Percentiles rank a stretch among this genome's conserved stretches.
phyloP scores from a whole-genome alignment of 2,888 invertebrate species.

The Phragmatobia fuliginosa region DNA sequence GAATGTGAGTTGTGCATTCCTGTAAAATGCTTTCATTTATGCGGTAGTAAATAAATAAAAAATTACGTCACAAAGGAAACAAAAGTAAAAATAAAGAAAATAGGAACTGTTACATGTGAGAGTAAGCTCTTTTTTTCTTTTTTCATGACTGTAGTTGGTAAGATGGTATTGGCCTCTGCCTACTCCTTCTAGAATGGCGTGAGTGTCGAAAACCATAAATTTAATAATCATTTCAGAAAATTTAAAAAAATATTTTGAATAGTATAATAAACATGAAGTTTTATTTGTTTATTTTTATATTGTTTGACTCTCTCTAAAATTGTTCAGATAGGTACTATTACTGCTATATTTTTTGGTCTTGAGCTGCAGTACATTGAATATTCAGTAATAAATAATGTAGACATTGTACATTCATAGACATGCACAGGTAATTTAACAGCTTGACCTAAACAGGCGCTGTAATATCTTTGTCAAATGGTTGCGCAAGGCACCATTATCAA shows the following conservation, averaged over 20 bases:
- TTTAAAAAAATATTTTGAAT: no score
- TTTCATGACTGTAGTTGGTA: no score
- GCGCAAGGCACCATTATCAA: conserved; percentile 41
- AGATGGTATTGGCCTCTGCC: no score
- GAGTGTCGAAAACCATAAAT: no score
- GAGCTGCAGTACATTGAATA: neutral
- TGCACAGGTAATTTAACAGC: conserved; percentile 10
- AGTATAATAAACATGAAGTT: no score
- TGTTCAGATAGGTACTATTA: no score
- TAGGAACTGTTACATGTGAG: neutral
- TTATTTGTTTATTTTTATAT: no score
- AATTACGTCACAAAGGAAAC: neutral
- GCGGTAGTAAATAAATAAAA: neutral
- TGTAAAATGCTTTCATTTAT: conserved; percentile 11
- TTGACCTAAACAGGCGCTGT: conserved; percentile 15
- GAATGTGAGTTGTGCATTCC: neutral
- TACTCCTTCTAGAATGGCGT: no score
- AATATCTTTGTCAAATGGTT: conserved; percentile 35
- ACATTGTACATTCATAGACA: conserved; percentile 13
- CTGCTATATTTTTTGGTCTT: no score
- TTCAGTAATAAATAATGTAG: neutral
- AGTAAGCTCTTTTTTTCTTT: no score
- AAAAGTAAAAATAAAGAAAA: neutral
- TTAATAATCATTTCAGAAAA: no score
- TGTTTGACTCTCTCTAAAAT: no score